Conservation (phyloP, 2,113 vertebrate genomes). For the Peromyscus maniculatus region DNA sequence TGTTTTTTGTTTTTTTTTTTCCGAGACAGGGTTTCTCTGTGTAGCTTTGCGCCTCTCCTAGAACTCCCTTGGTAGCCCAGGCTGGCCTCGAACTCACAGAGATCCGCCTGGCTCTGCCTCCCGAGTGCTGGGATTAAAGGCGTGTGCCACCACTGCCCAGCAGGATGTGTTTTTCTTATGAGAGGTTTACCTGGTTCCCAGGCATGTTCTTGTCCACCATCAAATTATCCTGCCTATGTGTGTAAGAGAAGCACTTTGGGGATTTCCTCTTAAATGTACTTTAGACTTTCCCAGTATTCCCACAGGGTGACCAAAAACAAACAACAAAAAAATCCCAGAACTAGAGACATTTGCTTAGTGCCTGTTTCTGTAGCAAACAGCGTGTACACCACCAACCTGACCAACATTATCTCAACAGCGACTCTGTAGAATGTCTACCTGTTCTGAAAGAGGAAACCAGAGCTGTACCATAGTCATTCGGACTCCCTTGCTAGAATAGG, state of each 20-base stretch:
- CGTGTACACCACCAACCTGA: background rate
- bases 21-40: too few species aligned
- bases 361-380: background rate
- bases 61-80: too few species aligned
- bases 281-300: background rate
- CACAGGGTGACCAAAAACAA: background rate
- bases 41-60: too few species aligned
- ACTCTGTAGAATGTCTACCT: background rate
- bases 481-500: fast-evolving
- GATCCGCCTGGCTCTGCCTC: too few species aligned
- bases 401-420: background rate
- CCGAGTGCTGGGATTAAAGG: too few species aligned
- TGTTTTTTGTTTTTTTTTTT: too few species aligned
- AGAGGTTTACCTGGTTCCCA: background rate
- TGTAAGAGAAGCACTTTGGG: background rate
- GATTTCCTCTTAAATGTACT: background rate
- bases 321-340: background rate
- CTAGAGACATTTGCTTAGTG: background rate
- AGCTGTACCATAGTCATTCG: background rate
- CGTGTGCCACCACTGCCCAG: too few species aligned
- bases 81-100: too few species aligned
- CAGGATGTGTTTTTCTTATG: background rate
- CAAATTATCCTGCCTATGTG: background rate
- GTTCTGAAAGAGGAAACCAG: background rate
- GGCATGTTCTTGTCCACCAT: background rate